Evolutionary conservation across 1,140 invertebrate genomes (phyloP).

Genomic region (Pectinophora gossypiella): DNA sequence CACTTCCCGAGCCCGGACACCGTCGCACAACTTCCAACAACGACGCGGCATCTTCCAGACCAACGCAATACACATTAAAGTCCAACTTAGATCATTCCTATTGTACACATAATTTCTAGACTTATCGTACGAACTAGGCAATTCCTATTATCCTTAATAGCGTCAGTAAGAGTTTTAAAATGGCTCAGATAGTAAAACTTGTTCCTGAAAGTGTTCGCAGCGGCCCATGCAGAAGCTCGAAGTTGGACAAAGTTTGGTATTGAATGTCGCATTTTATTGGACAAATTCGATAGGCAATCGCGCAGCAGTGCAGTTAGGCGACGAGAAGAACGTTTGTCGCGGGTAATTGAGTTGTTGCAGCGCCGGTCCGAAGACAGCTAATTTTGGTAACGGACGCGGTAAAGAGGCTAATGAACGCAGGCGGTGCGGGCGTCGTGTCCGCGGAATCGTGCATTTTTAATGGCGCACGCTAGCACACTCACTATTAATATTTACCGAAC

Average conservation of each 20-base stretch:
- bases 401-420: constrained; percentile 60
- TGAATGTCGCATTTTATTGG: constrained; percentile 64
- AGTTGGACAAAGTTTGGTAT: constrained; percentile 54
- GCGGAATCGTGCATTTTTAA: constrained; percentile 72
- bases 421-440: constrained; percentile 45
- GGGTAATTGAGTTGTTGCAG: not conserved
- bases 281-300: constrained; percentile 55
- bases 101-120: constrained; percentile 57
- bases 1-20: too few species aligned
- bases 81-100: constrained; percentile 59
- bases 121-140: constrained; percentile 57
- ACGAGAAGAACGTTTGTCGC: not conserved
- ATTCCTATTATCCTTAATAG: constrained; percentile 72
- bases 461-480: constrained; percentile 68
- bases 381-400: constrained; percentile 2
- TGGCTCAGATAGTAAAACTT: constrained; percentile 64
- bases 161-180: constrained; percentile 69
- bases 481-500: constrained; percentile 75
- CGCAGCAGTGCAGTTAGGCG: constrained; percentile 14
- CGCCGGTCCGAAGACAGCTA: constrained; percentile 6
- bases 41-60: not conserved
- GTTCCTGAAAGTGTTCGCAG: constrained; percentile 55
- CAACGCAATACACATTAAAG: constrained; percentile 40
- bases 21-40: too few species aligned
- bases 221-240: constrained; percentile 42